Evolutionary conservation across 2,888 invertebrate genomes (phyloP).

Genomic region (Eueremaeus valkanovi): DNA sequence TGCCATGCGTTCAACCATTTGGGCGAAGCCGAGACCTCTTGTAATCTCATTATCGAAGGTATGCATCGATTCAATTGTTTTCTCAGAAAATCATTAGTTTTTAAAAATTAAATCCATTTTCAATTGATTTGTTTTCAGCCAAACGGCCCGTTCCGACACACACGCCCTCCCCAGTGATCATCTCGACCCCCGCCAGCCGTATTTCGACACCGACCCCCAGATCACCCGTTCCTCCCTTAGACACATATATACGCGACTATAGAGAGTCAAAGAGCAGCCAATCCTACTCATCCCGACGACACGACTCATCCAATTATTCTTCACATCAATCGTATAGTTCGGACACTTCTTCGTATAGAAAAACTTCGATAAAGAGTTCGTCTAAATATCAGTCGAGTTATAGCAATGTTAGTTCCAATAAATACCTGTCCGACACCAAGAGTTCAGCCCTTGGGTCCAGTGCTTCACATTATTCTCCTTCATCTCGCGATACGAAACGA

Average conservation of each 20-base stretch:
- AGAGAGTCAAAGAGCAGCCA: background rate
- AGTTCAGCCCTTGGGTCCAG: background rate
- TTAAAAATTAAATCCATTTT: background rate
- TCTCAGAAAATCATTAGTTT: too few species aligned
- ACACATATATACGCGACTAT: conserved; percentile 41
- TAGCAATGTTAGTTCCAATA: conserved; percentile 38
- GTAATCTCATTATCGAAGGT: conserved; percentile 84
- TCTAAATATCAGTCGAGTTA: conserved; percentile 44
- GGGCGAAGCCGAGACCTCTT: conserved; percentile 90
- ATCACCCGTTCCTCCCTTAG: conserved; percentile 43
- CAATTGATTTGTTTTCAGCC: background rate
- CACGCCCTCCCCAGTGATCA: conserved; percentile 40
- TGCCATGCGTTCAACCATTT: conserved; percentile 90
- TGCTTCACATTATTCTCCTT: background rate
- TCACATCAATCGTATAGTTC: conserved; percentile 18
- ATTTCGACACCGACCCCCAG: conserved; percentile 42
- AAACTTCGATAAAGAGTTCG: conserved; percentile 40
- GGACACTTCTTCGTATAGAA: conserved; percentile 21
- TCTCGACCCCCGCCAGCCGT: conserved; percentile 40
- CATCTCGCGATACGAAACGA: background rate
- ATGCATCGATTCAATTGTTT: background rate
- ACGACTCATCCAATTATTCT: conserved; percentile 40
- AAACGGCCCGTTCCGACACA: conserved; percentile 31
- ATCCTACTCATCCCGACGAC: conserved; percentile 15
- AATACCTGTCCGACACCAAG: conserved; percentile 35